A percentile compares a stretch with the other conserved stretches of the same genome.
Conservation (phyloP, 2,888 invertebrate species). For the Rhyacophila evoluta region DNA sequence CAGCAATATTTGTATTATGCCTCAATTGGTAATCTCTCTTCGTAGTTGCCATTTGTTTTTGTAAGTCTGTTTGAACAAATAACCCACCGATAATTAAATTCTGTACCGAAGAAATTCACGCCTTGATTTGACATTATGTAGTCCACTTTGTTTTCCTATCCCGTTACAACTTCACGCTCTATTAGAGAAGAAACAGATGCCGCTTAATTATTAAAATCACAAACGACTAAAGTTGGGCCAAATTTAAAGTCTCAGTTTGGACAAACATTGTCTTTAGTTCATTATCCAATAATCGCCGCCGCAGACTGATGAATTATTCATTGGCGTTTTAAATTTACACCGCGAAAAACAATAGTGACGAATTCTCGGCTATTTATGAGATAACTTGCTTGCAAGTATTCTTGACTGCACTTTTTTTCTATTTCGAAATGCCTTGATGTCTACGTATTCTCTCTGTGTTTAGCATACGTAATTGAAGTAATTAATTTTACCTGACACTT, state of each 20-base stretch:
- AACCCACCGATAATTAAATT: not conserved
- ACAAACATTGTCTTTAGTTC: slow-evolving; percentile 14
- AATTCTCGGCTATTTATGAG: not conserved
- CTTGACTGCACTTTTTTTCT: not conserved
- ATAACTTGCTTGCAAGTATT: not conserved
- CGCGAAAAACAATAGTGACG: not conserved
- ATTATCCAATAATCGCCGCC: not conserved
- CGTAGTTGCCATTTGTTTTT: no score
- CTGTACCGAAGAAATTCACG: not conserved
- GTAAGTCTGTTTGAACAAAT: not conserved
- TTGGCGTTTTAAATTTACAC: not conserved
- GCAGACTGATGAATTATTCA: slow-evolving; percentile 5
- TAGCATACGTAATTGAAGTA: no score
- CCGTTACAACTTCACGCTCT: not conserved
- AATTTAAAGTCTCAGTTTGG: not conserved
- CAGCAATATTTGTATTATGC: no score
- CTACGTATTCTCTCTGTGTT: no score
- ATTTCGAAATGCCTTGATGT: no score
- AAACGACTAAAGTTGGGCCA: not conserved
- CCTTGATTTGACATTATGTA: not conserved
- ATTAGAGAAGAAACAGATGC: slow-evolving; percentile 15
- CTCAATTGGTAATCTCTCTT: no score
- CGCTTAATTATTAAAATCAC: not conserved
- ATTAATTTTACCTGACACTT: no score
- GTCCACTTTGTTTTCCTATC: not conserved